Evolutionary conservation across 1,140 invertebrate species (phyloP).

Genomic region (Pachypsylla venusta): DNA sequence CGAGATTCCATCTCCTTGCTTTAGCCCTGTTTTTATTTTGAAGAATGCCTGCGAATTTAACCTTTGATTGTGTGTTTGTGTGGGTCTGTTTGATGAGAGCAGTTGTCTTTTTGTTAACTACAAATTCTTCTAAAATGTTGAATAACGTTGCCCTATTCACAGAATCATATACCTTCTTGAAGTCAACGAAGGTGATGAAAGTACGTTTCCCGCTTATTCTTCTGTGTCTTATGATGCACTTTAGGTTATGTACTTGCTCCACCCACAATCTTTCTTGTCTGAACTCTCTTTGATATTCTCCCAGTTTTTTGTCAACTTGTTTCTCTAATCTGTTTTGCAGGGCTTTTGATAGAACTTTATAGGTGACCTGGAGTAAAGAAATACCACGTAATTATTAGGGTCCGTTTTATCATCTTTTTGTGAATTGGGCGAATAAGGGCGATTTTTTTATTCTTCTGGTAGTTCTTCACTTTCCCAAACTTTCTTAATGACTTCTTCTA

Average conservation of each 20-base stretch:
- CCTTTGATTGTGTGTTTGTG: background rate
- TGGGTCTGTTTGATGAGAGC: background rate
- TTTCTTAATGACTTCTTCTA: slow-evolving; percentile 1
- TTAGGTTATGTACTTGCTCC: slow-evolving; percentile 10
- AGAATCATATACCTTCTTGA: slow-evolving; percentile 3
- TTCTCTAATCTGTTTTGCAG: slow-evolving; percentile 12
- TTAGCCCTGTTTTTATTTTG: slow-evolving; percentile 12
- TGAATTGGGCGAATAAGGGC: background rate
- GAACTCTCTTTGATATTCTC: slow-evolving; percentile 14
- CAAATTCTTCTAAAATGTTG: slow-evolving; percentile 13
- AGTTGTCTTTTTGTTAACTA: background rate
- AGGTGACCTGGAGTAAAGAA: slow-evolving; percentile 10
- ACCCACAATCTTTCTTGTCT: slow-evolving; percentile 13
- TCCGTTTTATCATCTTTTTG: slow-evolving; percentile 16
- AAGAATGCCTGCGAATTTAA: background rate
- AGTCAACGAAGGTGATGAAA: slow-evolving; percentile 6
- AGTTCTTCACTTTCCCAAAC: slow-evolving; percentile 19
- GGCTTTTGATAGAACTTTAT: slow-evolving; percentile 13
- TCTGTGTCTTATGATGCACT: slow-evolving; percentile 4
- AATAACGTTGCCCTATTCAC: slow-evolving; percentile 8
- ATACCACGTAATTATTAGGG: slow-evolving; percentile 14
- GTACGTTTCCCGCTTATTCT: background rate
- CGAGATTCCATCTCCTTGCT: slow-evolving; percentile 15
- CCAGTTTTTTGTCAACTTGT: slow-evolving; percentile 10
- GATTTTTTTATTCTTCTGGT: slow-evolving; percentile 15